Evolutionary conservation across 2,888 invertebrate species (phyloP), one percentile per base, ranked within the genome.

Genomic region (Drosophila niveifrons): DNA sequence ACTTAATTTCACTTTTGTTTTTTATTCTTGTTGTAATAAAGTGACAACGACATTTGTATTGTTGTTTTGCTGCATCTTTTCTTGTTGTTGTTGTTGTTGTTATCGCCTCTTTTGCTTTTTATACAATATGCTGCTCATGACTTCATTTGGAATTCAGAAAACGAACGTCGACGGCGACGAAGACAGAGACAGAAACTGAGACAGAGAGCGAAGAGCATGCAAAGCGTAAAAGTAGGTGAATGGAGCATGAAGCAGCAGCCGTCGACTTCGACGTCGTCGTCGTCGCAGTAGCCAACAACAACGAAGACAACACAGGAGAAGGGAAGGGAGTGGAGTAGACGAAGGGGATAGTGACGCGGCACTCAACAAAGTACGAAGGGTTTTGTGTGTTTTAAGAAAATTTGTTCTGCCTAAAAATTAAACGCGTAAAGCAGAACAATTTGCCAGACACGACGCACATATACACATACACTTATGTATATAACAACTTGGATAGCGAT

Each of bases 201-300:
- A 66, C 65, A 69, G 72, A 70, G 76, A 80, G 75, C 68, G 66
- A 70, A 73, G 78, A 84, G 82, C 78, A 73, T 67, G 66, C 76
- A 81, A 78, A 73, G 89, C 85, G 72, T 84, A 80, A 91, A 90
- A 84, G 91, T 90, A 91, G 90, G 90, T 90, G 91, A 90, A 87
- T 91, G 84, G 90, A 91, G 91, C 90, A 86, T 83, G 88, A 86
- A 88, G 74, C 78, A 78, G 72, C 44, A 36, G 36, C 36, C 36
- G 36, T 36, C 36, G 36, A 36, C 34, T 3, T 3, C 34, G 34
- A n/a, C 57, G 75, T 41, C 43, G 67, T 58, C 69, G 66, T 43
- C 52, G 53, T 62, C 46, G 72, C 67, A 61, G 73, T 62, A 51
- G 52, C 43, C 74, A 48, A 59, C 56, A 51, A 55, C 78, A 66